These are phyloP conservation scores for Parnassius orleans DNA, from an alignment of 2,888 invertebrate genomes.

Conservation along the genomic window DNA sequence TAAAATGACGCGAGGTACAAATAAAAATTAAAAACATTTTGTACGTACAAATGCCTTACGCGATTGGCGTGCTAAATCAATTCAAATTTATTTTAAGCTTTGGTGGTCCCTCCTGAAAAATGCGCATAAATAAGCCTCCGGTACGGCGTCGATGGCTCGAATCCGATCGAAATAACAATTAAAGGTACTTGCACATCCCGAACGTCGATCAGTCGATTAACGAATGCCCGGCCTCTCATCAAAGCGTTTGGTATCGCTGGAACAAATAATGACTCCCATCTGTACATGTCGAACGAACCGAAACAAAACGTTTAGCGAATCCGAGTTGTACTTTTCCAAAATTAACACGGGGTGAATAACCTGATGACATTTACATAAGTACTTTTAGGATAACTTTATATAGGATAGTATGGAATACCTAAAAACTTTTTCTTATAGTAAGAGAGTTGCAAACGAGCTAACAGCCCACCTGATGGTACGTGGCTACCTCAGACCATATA, in stretches of 20 bases:
- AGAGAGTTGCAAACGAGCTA: too few relatives aligned
- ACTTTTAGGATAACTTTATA: too few relatives aligned
- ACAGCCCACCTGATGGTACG: too few relatives aligned
- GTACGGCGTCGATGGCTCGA: background rate
- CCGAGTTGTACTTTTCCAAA: background rate
- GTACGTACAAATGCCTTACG: background rate
- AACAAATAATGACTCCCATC: background rate
- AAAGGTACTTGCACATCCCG: conserved; percentile 4
- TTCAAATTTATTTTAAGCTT: conserved; percentile 23
- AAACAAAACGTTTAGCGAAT: background rate
- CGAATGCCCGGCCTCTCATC: conserved; percentile 4
- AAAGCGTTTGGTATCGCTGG: conserved; percentile 4
- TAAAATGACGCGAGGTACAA: background rate
- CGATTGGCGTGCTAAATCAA: conserved; percentile 11
- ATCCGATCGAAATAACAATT: conserved; percentile 18
- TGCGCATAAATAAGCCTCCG: conserved; percentile 16
- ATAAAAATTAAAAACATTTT: background rate
- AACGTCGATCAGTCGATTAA: conserved; percentile 7
- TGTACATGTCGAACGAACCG: background rate
- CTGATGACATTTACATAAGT: background rate
- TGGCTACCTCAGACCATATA: too few relatives aligned
- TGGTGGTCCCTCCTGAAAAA: conserved; percentile 23
- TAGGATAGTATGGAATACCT: too few relatives aligned
- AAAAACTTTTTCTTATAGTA: too few relatives aligned
- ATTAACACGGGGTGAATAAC: background rate